Evolutionary conservation across 2,113 vertebrate species (phyloP), one percentile per base, ranked within the genome.

Genomic region (Sorex araneus): DNA sequence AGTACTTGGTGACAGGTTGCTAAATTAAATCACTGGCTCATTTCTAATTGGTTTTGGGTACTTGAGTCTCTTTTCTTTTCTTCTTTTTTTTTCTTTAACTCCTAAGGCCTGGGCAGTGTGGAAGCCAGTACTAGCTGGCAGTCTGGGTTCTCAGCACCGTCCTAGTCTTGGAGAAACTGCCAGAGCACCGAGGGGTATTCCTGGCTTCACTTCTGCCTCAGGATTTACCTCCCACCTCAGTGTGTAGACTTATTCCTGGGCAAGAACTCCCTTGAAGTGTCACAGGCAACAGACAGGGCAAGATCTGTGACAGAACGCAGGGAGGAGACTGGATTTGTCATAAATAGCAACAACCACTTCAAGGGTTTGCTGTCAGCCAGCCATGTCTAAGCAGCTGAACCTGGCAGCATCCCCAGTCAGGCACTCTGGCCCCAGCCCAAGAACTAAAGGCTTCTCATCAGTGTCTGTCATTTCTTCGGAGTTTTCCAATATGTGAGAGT

Each of bases 381-480:
- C 0, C 6, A 18, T 2, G 19, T n/a, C 70, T 5, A 82, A 73
- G 25, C 3, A 69, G 47, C 84, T 43, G 18, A 73, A 81, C 47
- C 47, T 8, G 23, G 34, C 27, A 67, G 13, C 64, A 43, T 21
- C 27, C 40, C 70, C 25, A 27, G 3, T 3, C 2, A 71, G 45
- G 54, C 23, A 40, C 66, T 34, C 16, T 43, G 64, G 28, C 43
- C 50, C 9, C 0, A 4, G 16, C 18, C 69, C 60, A 57, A 81
- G 25, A 83, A 77, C 6, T 1, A 2, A 75, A 73, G 90, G 43
- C 36, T 47, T 79, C 85, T 94, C 34, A 28, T 1, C 25, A 28
- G 70, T 75, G 67, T 45, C 27, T 74, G 54, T 80, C 34, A 88
- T 36, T 92, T 75, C 34, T 76, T 84, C 13, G 67, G 40, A 81